Evolutionary conservation across 1,140 invertebrate species (phyloP).

Genomic region (Eufriesea mexicana): DNA sequence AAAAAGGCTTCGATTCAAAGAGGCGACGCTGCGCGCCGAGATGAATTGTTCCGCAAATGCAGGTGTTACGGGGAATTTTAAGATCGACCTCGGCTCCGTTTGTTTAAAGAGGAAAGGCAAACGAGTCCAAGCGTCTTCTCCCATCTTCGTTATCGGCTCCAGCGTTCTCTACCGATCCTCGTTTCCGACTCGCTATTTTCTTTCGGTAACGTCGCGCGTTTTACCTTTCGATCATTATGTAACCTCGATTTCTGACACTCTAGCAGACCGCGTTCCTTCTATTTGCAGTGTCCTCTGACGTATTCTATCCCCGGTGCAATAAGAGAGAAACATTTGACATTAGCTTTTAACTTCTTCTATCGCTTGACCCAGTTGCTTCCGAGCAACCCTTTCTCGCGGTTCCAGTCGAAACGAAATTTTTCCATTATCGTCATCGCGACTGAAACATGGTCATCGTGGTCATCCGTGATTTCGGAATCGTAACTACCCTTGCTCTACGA

Average conservation of each 20-base stretch:
- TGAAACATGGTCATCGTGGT: no score
- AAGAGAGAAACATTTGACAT: neutral
- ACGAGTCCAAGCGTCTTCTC: neutral
- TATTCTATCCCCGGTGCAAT: neutral
- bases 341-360: neutral
- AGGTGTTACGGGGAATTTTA: neutral
- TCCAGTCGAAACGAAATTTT: no score
- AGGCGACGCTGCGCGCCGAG: neutral
- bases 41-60: slow-evolving; percentile 2
- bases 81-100: neutral
- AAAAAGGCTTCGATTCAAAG: neutral
- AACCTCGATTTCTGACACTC: neutral
- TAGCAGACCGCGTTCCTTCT: neutral
- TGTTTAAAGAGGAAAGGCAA: neutral
- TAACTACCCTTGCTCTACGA: no score
- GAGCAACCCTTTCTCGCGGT: no score
- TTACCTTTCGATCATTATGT: neutral
- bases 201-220: neutral
- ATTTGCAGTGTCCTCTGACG: neutral
- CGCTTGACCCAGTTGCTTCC: no score
- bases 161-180: neutral
- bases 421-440: no score
- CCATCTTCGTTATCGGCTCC: neutral
- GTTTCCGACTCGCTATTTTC: neutral
- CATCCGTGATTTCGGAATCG: no score